A percentile compares a stretch with the other conserved stretches of the same genome.
Evolutionary conservation across 2,888 invertebrate genomes (phyloP).

Genomic region (Galerucella pusilla): DNA sequence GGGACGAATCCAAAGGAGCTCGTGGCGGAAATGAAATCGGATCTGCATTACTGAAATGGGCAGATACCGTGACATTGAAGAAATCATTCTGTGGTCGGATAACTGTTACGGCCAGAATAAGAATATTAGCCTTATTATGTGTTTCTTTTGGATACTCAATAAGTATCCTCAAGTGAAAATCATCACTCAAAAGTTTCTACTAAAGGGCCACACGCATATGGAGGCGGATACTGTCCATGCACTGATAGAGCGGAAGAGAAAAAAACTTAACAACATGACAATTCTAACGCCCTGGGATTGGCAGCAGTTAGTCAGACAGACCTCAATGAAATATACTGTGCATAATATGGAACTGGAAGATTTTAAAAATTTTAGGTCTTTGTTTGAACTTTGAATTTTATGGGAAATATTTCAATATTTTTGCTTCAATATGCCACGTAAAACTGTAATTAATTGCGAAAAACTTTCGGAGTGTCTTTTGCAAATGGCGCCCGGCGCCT

Average conservation of each 20-base stretch:
- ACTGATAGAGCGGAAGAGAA: constrained; percentile 20
- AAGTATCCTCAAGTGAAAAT: constrained; percentile 25
- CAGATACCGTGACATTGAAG: constrained; percentile 18
- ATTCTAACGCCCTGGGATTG: constrained; percentile 25
- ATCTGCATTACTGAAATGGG: constrained; percentile 20
- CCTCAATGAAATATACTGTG: constrained; percentile 25
- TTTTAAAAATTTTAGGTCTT: too few relatives aligned
- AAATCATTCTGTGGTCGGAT: constrained; percentile 17
- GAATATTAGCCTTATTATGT: constrained; percentile 20
- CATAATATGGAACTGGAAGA: constrained; percentile 25
- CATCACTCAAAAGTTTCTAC: constrained; percentile 19
- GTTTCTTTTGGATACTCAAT: constrained; percentile 19
- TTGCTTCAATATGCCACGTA: too few relatives aligned
- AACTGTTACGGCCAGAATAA: constrained; percentile 22
- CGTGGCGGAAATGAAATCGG: constrained; percentile 18
- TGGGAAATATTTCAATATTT: too few relatives aligned
- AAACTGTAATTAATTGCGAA: too few relatives aligned
- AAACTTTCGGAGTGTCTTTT: too few relatives aligned
- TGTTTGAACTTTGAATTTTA: too few relatives aligned
- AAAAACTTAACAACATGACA: constrained; percentile 16
- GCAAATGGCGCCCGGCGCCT: too few relatives aligned
- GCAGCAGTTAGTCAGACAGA: constrained; percentile 28
- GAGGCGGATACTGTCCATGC: constrained; percentile 27
- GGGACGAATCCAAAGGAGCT: constrained; percentile 17
- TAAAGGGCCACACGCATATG: constrained; percentile 26